These are phyloP conservation scores for Calonectris borealis DNA, from an alignment of 2,113 vertebrate species.

Conservation along the genomic window DNA sequence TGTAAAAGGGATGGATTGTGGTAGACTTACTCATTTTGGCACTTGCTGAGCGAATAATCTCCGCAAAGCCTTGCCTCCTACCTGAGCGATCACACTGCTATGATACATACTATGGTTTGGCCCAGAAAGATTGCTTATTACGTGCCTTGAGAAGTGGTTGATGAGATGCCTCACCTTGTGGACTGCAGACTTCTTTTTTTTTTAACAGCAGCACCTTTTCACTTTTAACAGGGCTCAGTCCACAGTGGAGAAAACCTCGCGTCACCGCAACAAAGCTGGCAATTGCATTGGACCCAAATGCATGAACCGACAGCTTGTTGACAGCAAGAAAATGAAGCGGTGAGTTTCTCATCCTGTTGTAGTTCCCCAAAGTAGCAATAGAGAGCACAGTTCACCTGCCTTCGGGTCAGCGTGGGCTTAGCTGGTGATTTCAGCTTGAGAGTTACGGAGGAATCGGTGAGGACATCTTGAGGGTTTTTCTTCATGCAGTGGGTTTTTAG, in stretches of 20 bases:
- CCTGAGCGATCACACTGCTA: neutral
- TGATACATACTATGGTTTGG: neutral
- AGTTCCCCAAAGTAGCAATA: neutral
- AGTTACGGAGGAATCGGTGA: neutral
- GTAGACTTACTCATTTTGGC: neutral
- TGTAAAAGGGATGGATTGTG: conserved; percentile 5
- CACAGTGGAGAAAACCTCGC: conserved; percentile 56
- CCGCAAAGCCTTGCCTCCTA: neutral
- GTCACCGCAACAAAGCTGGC: conserved; percentile 23
- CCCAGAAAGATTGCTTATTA: neutral
- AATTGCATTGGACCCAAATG: conserved; percentile 61
- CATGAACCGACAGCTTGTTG: conserved; percentile 12
- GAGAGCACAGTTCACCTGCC: conserved; percentile 29
- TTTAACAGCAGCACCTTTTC: conserved; percentile 16
- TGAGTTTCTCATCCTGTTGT: conserved; percentile 53
- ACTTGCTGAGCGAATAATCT: neutral
- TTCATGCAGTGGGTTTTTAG: neutral
- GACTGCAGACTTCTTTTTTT: neutral
- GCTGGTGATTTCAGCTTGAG: neutral
- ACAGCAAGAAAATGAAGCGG: conserved; percentile 70
- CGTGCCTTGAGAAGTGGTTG: conserved; percentile 16
- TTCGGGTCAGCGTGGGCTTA: neutral
- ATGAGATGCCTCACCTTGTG: neutral
- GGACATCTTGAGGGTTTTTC: neutral
- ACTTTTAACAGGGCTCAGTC: conserved; percentile 66